These are phyloP conservation scores for Monomorium pharaonis DNA, from an alignment of 1,140 invertebrate species.

Conservation along the genomic window DNA sequence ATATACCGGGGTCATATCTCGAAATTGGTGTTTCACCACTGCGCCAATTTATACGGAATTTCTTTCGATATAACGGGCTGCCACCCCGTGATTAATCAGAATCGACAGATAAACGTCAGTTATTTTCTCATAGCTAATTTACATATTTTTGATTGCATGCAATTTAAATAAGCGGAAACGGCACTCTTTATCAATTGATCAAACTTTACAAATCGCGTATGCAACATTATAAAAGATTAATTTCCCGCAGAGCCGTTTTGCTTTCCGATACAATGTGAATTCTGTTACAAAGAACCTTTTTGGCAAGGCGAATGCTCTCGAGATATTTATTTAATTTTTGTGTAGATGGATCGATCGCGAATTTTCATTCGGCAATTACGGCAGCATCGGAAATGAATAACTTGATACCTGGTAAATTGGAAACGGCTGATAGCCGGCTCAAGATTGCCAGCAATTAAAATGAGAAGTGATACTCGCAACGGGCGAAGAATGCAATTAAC, in stretches of 20 bases:
- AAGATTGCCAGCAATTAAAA: conserved; percentile 33
- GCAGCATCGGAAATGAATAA: conserved; percentile 3
- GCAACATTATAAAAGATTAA: neutral
- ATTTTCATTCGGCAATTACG: neutral
- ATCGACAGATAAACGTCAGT: neutral
- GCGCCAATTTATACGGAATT: neutral
- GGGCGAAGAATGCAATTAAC: conserved; percentile 40
- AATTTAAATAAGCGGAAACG: neutral
- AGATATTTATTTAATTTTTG: neutral
- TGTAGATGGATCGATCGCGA: neutral
- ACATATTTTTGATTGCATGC: neutral
- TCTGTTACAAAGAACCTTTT: neutral
- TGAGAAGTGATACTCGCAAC: neutral
- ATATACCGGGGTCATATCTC: conserved; percentile 5
- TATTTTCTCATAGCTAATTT: conserved; percentile 3
- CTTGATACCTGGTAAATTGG: neutral
- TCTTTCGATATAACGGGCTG: conserved; percentile 4
- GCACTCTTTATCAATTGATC: neutral
- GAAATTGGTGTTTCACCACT: neutral
- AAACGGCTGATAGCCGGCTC: neutral
- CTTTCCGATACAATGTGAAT: neutral
- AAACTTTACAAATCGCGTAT: neutral
- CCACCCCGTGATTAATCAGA: neutral
- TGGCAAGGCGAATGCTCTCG: neutral
- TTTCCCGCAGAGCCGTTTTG: neutral